Conservation (phyloP, 2,888 invertebrate species). For the Ophonus ardosiacus region DNA sequence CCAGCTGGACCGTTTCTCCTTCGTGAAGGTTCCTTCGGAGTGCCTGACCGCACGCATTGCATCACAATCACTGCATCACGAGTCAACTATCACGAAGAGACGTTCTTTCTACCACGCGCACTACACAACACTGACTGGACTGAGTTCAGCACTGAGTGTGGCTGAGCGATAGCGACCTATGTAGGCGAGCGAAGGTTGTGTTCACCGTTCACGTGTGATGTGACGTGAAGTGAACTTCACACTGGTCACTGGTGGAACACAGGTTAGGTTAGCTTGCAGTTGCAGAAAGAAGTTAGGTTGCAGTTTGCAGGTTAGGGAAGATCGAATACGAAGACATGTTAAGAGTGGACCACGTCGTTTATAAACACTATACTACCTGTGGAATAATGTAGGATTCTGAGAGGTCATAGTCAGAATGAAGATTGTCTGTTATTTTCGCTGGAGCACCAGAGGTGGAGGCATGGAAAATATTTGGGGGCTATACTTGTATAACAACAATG, state of each 20-base stretch:
- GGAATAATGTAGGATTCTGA: not conserved
- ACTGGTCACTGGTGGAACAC: no score
- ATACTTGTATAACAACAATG: no score
- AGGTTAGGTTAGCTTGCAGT: no score
- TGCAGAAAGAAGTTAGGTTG: no score
- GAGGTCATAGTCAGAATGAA: no score
- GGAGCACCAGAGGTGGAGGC: no score
- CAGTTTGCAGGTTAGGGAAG: constrained; percentile 19
- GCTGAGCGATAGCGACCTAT: constrained; percentile 46
- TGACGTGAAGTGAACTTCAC: constrained; percentile 15
- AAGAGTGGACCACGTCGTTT: constrained; percentile 50
- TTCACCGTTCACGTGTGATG: constrained; percentile 31
- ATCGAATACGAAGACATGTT: constrained; percentile 38
- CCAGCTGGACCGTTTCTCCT: constrained; percentile 57
- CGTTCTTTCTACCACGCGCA: constrained; percentile 20
- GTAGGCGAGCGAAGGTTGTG: constrained; percentile 46
- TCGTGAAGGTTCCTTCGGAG: constrained; percentile 46
- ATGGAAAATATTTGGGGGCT: no score
- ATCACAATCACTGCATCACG: constrained; percentile 38
- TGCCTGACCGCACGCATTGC: constrained; percentile 54
- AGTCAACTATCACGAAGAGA: not conserved
- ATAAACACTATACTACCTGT: constrained; percentile 19
- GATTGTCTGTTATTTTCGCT: no score
- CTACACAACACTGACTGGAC: constrained; percentile 19
- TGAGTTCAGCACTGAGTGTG: constrained; percentile 12